Evolutionary conservation across 2,797 vertebrate genomes (phyloP), one percentile per base, ranked within the genome.

Genomic region (Naso thynnoides): DNA sequence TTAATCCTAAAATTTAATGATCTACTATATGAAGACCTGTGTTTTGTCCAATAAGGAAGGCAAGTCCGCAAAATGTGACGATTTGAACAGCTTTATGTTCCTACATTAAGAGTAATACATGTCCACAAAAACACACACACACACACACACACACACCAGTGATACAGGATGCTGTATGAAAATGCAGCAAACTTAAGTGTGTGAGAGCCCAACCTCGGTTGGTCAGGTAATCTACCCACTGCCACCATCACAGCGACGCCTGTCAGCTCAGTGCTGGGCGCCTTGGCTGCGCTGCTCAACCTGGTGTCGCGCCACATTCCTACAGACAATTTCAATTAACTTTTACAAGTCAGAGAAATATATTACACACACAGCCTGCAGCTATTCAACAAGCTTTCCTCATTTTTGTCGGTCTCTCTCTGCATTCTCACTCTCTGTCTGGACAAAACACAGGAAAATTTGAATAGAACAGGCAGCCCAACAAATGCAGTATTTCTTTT

Each of bases 271-370:
- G 62, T n/a, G 50, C 75, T 54, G 74, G 49, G 65, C 3, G 50
- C 60, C 52, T 47, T 48, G 64, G 83, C 83, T 73, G 79, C 24
- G 19, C 48, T 57, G 81, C 69, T 79, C 73, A 76, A 81, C 73
- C 73, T 71, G 79, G 55, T 74, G 78, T 80, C 24, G 31, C 29
- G 47, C 73, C 84, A 78, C 85, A 69, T 76, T 86, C 76, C 60
- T 80, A 78, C 74, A 89, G 83, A 89, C 86, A 89, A 83, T 86
- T 90, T 86, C 82, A 90, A 91, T 91, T 91, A 88, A 90, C 81
- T 91, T 86, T 74, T 83, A 91, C 87, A 87, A 84, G 85, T 68
- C 53, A 38, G 60, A 76, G 81, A 84, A 73, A 84, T 67, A 74
- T 69, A 54, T 7, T n/a, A 55, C 70, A 65, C 74, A 50, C 77